Conservation (phyloP, 2,797 vertebrate genomes). For the Meriones psammophilus region DNA sequence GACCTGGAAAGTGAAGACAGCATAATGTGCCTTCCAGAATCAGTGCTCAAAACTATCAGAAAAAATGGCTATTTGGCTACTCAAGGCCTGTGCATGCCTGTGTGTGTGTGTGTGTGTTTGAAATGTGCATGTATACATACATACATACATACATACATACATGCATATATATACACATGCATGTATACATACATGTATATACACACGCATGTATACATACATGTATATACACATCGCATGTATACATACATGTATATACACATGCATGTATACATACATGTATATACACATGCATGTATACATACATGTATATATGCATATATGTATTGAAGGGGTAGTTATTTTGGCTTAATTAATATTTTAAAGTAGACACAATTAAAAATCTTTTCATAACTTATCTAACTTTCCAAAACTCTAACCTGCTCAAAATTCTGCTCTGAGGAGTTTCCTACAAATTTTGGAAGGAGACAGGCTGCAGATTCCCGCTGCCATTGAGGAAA, state of each 20-base stretch:
- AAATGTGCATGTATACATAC: not conserved
- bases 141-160: not conserved
- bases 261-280: not conserved
- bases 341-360: constrained; percentile 29
- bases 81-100: too few species aligned
- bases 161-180: not conserved
- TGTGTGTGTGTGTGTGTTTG: not conserved
- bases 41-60: not conserved
- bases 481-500: not conserved
- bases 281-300: not conserved
- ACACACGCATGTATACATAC: not conserved
- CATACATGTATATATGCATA: not conserved
- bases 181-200: not conserved
- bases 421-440: not conserved
- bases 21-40: not conserved
- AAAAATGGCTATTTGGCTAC: not conserved
- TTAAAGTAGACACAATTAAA: constrained; percentile 26
- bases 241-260: not conserved
- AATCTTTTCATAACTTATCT: constrained; percentile 36
- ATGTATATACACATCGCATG: too few species aligned
- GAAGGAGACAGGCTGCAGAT: not conserved
- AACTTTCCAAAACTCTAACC: not conserved
- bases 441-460: constrained; percentile 26
- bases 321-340: not conserved
- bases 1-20: not conserved